Conservation (phyloP, 2,888 invertebrate species). For the Drosophila falleni region DNA sequence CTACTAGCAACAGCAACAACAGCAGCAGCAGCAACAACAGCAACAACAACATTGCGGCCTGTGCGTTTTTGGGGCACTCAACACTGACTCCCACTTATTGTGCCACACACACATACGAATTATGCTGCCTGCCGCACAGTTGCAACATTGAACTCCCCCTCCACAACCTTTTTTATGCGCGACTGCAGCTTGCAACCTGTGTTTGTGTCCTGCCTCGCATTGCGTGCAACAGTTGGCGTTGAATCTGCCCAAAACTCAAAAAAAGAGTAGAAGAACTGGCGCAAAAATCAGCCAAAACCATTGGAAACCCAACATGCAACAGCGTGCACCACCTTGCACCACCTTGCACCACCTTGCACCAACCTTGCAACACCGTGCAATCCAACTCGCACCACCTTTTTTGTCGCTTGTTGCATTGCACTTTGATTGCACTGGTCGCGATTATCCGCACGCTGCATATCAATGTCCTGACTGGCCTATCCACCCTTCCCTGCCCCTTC, state of each 20-base stretch:
- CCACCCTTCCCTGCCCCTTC: not conserved
- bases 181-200: conserved; percentile 42
- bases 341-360: not conserved
- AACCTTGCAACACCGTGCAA: not conserved
- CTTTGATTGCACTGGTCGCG: conserved; percentile 79
- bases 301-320: not conserved
- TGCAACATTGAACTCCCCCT: conserved; percentile 2
- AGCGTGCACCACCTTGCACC: not conserved
- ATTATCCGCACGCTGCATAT: conserved; percentile 79
- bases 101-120: conserved; percentile 9
- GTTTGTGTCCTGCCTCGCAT: conserved; percentile 25
- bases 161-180: conserved; percentile 9
- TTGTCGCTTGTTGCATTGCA: conserved; percentile 57
- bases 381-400: conserved; percentile 3
- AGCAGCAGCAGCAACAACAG: conserved; percentile 9
- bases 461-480: conserved; percentile 58
- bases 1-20: conserved; percentile 14
- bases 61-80: conserved; percentile 19
- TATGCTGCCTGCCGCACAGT: conserved; percentile 28
- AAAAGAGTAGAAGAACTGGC: conserved; percentile 12
- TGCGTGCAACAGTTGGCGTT: conserved; percentile 67
- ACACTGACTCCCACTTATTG: not conserved
- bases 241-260: conserved; percentile 14
- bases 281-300: conserved; percentile 21
- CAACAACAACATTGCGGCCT: conserved; percentile 7